Evolutionary conservation across 2,888 invertebrate genomes (phyloP).

Genomic region (Nineta flava): DNA sequence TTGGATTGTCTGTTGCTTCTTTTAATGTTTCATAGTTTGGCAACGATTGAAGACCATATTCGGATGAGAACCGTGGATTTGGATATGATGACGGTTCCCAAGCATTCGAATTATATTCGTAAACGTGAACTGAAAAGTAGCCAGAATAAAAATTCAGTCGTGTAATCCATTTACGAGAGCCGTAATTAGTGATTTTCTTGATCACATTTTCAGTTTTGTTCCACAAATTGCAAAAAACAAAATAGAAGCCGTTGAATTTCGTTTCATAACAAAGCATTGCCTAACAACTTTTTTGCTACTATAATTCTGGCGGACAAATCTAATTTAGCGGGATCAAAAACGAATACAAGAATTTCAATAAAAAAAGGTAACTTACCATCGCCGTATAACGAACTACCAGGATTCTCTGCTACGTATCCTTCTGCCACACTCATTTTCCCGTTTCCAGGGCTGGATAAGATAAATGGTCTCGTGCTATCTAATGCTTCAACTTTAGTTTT

Average conservation of each 20-base stretch:
- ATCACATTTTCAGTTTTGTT: no score
- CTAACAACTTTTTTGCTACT: no score
- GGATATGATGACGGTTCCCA: constrained; percentile 70
- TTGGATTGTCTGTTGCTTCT: constrained; percentile 34
- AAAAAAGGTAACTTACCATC: constrained; percentile 64
- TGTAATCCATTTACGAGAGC: no score
- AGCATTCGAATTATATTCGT: constrained; percentile 65
- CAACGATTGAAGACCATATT: constrained; percentile 88
- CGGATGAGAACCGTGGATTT: constrained; percentile 77
- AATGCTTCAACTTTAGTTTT: constrained; percentile 41
- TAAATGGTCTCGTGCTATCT: constrained; percentile 48
- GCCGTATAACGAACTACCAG: constrained; percentile 65
- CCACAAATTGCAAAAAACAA: no score
- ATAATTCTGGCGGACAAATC: no score
- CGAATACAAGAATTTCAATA: no score
- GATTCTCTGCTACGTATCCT: constrained; percentile 62
- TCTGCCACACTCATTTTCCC: constrained; percentile 56
- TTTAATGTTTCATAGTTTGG: constrained; percentile 56
- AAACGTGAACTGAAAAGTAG: constrained; percentile 60
- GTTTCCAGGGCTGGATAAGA: constrained; percentile 87
- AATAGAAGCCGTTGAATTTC: no score
- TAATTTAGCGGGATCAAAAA: no score
- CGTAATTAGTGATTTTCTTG: no score
- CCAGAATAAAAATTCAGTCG: no score
- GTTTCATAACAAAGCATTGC: no score